Evolutionary conservation across 2,888 invertebrate genomes (phyloP), one percentile per base, ranked within the genome.

Genomic region (Xylocampa areola): DNA sequence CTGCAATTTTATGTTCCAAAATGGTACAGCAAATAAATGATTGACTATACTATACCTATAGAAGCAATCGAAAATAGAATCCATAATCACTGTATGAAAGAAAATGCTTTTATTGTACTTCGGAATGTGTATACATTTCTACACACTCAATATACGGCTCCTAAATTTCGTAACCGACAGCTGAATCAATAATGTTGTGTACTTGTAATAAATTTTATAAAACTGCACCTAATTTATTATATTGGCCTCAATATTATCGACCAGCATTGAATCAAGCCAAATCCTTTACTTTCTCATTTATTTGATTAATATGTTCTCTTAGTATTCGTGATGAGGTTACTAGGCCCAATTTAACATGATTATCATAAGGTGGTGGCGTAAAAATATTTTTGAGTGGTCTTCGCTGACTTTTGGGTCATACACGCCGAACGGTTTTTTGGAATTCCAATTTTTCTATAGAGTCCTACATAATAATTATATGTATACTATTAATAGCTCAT

Each of bases 221-320:
- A 67, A 52, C 36, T 53, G 45, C 48, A 59, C 48, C 32, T 69
- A 52, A 63, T 61, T 53, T 72, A 55, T 67, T 41, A 33, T 33
- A n/a, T 14, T 49, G 60, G n/a, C 67, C 57, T 54, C 49, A 52
- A 59, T 70, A 53, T 33, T 59, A 62, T 14, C 39, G 2, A 10
- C 10, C 1, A 4, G 16, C 16, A 11, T 50, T 58, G 48, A 59
- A 51, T 68, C 44, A 23, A 54, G 32, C 6, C 8, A 1, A 73
- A 60, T 69, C 67, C 52, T 58, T 68, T 53, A 30, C 52, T 52
- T 32, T 32, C 39, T 21, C n/a, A 19, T 54, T 19, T 21, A 10
- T 45, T 36, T 39, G 44, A 65, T 40, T 60, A 32, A 47, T 67
- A 32, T 40, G 6, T 45, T 57, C 11, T 30, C 17, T 17, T 27